Evolutionary conservation across 2,113 vertebrate genomes (phyloP).

Genomic region (Carollia perspicillata): DNA sequence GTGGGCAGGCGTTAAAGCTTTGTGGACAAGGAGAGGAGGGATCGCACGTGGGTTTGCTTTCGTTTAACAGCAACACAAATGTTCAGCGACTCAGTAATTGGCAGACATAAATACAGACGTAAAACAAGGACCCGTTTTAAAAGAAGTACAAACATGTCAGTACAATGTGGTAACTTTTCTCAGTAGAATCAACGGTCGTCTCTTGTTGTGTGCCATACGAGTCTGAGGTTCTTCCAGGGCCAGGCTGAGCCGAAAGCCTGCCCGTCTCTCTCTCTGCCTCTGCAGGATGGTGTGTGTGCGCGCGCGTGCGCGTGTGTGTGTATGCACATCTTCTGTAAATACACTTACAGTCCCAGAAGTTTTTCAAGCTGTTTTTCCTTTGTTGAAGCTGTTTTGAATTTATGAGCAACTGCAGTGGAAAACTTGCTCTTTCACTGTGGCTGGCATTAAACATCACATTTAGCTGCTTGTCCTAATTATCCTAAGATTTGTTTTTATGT

Average conservation of each 20-base stretch:
- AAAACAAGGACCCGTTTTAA: background rate
- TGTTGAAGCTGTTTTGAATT: conserved; percentile 61
- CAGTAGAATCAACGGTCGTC: background rate
- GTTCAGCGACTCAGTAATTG: background rate
- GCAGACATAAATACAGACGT: conserved; percentile 20
- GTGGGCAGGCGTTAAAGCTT: background rate
- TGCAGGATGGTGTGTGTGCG: accelerated
- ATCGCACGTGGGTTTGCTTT: background rate
- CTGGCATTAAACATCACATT: background rate
- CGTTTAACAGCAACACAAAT: background rate
- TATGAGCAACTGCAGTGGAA: background rate
- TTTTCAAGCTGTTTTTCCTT: conserved; percentile 17
- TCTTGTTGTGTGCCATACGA: background rate
- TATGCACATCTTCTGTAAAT: background rate
- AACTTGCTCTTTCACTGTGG: background rate
- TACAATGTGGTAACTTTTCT: conserved; percentile 5
- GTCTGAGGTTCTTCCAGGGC: background rate
- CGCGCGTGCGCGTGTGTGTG: accelerated
- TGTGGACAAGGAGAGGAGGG: background rate
- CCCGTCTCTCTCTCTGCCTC: accelerated
- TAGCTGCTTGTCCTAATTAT: conserved; percentile 57
- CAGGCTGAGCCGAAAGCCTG: background rate
- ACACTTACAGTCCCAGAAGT: background rate
- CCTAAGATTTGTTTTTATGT: background rate
- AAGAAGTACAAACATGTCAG: background rate